Evolutionary conservation across 1,140 invertebrate species (phyloP).

Genomic region (Brevipalpus yothersi): DNA sequence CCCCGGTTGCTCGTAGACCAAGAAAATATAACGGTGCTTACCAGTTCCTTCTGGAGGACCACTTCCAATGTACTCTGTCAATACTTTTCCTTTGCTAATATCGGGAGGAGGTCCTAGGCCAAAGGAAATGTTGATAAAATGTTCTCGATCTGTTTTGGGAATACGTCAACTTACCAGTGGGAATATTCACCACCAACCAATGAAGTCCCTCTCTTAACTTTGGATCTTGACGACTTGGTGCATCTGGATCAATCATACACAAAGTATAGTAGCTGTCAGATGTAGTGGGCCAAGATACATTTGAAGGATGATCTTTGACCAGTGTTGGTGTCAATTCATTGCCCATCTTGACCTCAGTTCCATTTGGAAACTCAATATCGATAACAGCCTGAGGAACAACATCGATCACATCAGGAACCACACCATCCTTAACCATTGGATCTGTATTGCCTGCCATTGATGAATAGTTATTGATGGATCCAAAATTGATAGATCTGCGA

Average conservation of each 20-base stretch:
- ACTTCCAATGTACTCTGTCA: conserved; percentile 55
- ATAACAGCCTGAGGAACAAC: no score
- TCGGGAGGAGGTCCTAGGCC: conserved; percentile 16
- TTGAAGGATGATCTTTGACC: conserved; percentile 27
- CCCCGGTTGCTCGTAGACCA: conserved; percentile 54
- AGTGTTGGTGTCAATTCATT: conserved; percentile 33
- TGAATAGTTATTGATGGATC: no score
- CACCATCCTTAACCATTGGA: no score
- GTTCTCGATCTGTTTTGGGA: no score
- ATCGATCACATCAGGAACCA: no score
- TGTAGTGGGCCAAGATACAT: conserved; percentile 16
- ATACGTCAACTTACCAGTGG: no score
- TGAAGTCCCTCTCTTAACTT: conserved; percentile 67
- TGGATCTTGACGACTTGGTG: conserved; percentile 47
- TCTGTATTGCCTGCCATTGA: no score
- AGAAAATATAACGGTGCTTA: conserved; percentile 67
- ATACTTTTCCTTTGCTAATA: conserved; percentile 37
- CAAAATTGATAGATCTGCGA: no score
- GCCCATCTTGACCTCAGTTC: conserved; percentile 22
- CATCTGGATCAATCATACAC: conserved; percentile 71
- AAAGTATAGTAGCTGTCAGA: conserved; percentile 34
- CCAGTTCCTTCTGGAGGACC: conserved; percentile 25
- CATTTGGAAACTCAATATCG: background rate
- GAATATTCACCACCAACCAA: conserved; percentile 76
- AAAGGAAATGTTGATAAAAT: no score